Conservation (phyloP, 2,113 vertebrate species). For the Callopanchax toddi region DNA sequence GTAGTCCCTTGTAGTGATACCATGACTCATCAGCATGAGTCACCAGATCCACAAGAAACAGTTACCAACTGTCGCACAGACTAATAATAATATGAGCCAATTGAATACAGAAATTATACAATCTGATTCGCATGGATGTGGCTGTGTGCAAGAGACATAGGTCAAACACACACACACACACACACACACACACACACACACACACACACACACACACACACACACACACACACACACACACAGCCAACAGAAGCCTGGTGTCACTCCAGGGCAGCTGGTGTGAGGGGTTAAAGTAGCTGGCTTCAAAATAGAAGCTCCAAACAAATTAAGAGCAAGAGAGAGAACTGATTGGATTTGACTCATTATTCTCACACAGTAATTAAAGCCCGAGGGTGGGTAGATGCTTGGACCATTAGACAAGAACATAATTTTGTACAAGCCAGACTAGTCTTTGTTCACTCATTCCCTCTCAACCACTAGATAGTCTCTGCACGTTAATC, state of each 20-base stretch:
- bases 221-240: slow-evolving; percentile 26
- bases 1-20: slow-evolving; percentile 35
- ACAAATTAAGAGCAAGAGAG: slow-evolving; percentile 80
- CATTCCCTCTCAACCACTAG: slow-evolving; percentile 11
- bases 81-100: slow-evolving; percentile 42
- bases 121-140: slow-evolving; percentile 39
- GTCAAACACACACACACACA: slow-evolving; percentile 28
- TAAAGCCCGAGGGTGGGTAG: slow-evolving; percentile 78
- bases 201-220: no score
- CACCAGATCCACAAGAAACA: slow-evolving; percentile 17
- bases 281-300: slow-evolving; percentile 63
- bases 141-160: slow-evolving; percentile 18
- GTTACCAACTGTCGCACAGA: slow-evolving; percentile 32
- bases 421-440: slow-evolving; percentile 50
- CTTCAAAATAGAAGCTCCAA: slow-evolving; percentile 73
- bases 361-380: slow-evolving; percentile 81
- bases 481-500: slow-evolving; percentile 1
- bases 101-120: slow-evolving; percentile 38
- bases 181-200: no score
- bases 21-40: slow-evolving; percentile 48
- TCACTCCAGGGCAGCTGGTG: slow-evolving; percentile 70
- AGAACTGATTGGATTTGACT: slow-evolving; percentile 82
- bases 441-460: slow-evolving; percentile 22
- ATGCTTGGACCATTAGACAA: slow-evolving; percentile 64
- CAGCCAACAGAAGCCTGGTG: slow-evolving; percentile 40